Percentiles rank a stretch among this genome's conserved stretches.
These are phyloP conservation scores for Rhyzopertha dominica DNA, from an alignment of 1,140 invertebrate genomes.

Conservation along the genomic window DNA sequence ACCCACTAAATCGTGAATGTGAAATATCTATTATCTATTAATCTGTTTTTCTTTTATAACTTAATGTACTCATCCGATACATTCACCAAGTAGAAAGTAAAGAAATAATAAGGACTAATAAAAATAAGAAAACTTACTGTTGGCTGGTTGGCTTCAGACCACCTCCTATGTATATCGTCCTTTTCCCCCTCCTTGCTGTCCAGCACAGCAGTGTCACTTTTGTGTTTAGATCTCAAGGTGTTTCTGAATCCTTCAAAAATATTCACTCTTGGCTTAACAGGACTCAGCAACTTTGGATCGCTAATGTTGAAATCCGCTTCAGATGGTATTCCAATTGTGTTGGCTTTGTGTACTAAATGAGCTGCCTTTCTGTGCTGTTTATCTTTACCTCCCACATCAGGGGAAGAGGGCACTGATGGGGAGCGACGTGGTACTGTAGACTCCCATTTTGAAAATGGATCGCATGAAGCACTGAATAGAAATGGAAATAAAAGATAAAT, in stretches of 20 bases:
- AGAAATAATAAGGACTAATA: background rate
- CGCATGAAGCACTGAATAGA: slow-evolving; percentile 33
- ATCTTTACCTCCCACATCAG: slow-evolving; percentile 22
- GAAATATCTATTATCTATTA: no score
- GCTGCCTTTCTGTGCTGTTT: slow-evolving; percentile 39
- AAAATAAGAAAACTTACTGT: slow-evolving; percentile 35
- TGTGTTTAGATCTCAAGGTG: slow-evolving; percentile 39
- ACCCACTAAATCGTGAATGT: no score
- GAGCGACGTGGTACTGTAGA: slow-evolving; percentile 29
- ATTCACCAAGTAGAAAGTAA: no score
- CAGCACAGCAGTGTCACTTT: slow-evolving; percentile 34
- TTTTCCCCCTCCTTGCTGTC: slow-evolving; percentile 31
- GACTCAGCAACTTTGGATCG: slow-evolving; percentile 19
- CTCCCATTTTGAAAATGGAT: slow-evolving; percentile 28
- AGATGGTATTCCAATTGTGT: slow-evolving; percentile 54
- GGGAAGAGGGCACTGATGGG: slow-evolving; percentile 33
- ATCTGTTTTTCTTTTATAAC: no score
- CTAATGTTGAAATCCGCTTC: slow-evolving; percentile 36
- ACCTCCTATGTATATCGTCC: slow-evolving; percentile 36
- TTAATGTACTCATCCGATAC: no score
- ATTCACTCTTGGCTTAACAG: slow-evolving; percentile 27
- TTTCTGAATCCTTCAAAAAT: slow-evolving; percentile 39
- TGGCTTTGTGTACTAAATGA: slow-evolving; percentile 51
- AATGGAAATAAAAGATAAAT: slow-evolving; percentile 35
- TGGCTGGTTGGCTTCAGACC: slow-evolving; percentile 40